These are phyloP conservation scores for Onychomys arenicola DNA, from an alignment of 2,797 vertebrate genomes.

Conservation along the genomic window DNA sequence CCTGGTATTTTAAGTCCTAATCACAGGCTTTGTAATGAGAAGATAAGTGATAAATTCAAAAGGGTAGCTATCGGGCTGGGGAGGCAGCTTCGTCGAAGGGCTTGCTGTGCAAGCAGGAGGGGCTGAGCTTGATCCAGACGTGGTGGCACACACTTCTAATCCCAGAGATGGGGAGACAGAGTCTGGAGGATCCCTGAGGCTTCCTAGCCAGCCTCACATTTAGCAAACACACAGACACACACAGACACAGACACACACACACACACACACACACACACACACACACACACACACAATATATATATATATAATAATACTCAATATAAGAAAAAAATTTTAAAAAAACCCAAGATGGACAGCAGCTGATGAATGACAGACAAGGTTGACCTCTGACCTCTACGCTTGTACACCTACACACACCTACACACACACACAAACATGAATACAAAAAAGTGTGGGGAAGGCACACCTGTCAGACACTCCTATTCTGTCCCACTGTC, in stretches of 20 bases:
- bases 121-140: neutral
- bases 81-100: neutral
- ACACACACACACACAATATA: neutral
- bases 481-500: neutral
- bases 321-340: neutral
- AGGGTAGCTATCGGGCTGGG: neutral
- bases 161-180: neutral
- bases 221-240: neutral
- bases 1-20: neutral
- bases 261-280: neutral
- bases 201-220: neutral
- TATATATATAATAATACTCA: neutral
- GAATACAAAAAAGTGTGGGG: neutral
- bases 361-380: neutral
- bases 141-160: too few species aligned
- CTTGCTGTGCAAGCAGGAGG: neutral
- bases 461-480: too few species aligned
- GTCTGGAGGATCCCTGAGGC: neutral
- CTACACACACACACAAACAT: neutral
- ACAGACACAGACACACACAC: neutral
- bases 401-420: neutral
- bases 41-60: neutral
- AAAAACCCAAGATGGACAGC: neutral
- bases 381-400: neutral
- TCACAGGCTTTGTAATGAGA: neutral